Base-by-base conservation (phyloP, 2,797 vertebrate species). In the Pyrrhura leucotis region DNA sequence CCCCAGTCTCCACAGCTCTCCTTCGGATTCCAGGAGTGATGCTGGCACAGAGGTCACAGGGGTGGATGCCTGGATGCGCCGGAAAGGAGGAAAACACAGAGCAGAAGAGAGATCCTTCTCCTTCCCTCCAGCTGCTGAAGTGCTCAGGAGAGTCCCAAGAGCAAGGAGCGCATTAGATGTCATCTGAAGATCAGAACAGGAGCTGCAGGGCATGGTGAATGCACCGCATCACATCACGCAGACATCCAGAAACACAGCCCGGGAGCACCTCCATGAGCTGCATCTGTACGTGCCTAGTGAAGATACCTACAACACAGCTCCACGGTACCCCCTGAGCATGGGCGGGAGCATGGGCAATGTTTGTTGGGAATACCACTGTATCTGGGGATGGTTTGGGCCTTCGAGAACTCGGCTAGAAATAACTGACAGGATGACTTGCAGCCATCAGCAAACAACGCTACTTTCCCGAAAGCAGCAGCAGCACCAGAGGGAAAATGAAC, bases 401-500 rank as follows among this genome's bases (percentile, higher is more conserved):
- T 79, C 54, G 80, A 81, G 76, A 77, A 51, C 37, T 77, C 87
- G 95, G 82, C 58, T 28, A 77, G 69, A 83, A 94, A 68, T 73
- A 92, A 93, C 13, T 48, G 74, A 84, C 80, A 80, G 91, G 89
- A 74, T 85, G 86, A 91, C 88, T 77, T 82, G 71, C 81, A 94
- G 91, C 89, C 93, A 76, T 73, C 31, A 18, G 89, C 77, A 95
- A 93, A 87, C 69, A 67, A 78, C 0, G 4, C 48, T 67, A 13
- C 88, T 89, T 82, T 67, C 95, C 88, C 12, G 25, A 91, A 86
- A 96, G 85, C 79, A 95, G 91, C 76, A 96, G 91, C 90, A 87
- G 90, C 87, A 88, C 90, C 87, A 75, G 85, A 84, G 89, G 86
- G 88, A 90, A 95, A 94, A 93, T 87, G 94, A 94, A 95, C 65